Conservation (phyloP, 2,113 vertebrate species). For the Meleagris gallopavo region DNA sequence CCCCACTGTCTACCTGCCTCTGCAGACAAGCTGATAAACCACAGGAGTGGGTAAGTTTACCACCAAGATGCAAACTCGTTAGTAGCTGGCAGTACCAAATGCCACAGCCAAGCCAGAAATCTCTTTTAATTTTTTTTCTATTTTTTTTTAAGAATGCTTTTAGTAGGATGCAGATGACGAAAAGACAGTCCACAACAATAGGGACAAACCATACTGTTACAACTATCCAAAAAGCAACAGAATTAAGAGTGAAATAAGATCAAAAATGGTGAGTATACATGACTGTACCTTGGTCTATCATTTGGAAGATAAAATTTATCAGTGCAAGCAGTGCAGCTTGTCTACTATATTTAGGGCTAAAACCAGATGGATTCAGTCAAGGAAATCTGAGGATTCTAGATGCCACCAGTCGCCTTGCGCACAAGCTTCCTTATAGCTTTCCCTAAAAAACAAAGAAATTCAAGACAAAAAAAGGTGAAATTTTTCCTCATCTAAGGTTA, state of each 20-base stretch:
- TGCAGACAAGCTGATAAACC: not conserved
- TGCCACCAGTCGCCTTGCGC: conserved; percentile 69
- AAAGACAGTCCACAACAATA: not conserved
- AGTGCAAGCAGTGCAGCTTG: conserved; percentile 73
- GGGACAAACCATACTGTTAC: conserved; percentile 5
- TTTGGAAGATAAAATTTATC: conserved; percentile 74
- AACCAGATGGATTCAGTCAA: conserved; percentile 75
- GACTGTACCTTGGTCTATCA: conserved; percentile 75
- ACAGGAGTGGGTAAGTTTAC: not conserved
- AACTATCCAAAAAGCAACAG: conserved; percentile 56
- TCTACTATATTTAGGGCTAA: conserved; percentile 72
- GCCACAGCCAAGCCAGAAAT: conserved; percentile 11
- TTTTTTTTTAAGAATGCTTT: not conserved
- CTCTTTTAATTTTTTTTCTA: not conserved
- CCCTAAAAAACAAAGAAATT: conserved; percentile 73
- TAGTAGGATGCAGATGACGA: not conserved
- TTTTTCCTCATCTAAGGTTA: conserved; percentile 44
- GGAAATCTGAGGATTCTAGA: conserved; percentile 74
- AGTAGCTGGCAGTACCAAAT: conserved; percentile 26
- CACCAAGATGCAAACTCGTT: not conserved
- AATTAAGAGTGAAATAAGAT: conserved; percentile 62
- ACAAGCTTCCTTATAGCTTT: conserved; percentile 72
- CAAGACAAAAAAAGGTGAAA: conserved; percentile 67
- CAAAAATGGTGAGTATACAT: conserved; percentile 53
- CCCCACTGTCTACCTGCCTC: not conserved